phyloP scores from a whole-genome alignment of 2,113 vertebrate genomes.

The Tretioscincus oriximinensis region DNA sequence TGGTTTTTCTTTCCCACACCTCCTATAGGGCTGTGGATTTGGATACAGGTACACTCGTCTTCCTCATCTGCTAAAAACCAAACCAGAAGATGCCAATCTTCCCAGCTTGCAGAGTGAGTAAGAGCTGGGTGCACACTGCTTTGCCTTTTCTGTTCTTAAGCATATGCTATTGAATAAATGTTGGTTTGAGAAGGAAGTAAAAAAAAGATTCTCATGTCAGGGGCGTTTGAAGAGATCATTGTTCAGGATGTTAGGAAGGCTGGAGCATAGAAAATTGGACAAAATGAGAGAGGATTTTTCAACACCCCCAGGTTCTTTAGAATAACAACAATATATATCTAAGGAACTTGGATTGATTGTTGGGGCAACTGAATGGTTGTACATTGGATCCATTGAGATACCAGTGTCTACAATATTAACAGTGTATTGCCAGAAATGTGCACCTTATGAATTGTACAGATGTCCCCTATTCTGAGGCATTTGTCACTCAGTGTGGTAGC shows the following conservation, averaged over 20 bases:
- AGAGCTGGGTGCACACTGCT: not conserved
- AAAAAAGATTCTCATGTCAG: not conserved
- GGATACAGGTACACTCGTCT: conserved; percentile 97
- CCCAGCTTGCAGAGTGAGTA: conserved; percentile 96
- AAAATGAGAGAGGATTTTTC: not conserved
- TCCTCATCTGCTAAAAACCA: conserved; percentile 95
- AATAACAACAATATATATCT: not conserved
- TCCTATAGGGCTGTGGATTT: conserved; percentile 90
- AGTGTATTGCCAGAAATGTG: not conserved
- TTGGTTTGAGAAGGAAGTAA: not conserved
- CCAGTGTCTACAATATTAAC: not conserved
- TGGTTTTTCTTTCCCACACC: not conserved
- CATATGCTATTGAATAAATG: not conserved
- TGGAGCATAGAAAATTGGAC: not conserved
- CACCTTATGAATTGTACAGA: not conserved
- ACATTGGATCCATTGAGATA: not conserved
- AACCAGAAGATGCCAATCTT: conserved; percentile 93
- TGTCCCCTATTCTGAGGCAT: not conserved
- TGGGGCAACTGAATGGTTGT: not conserved
- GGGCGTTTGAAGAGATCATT: not conserved
- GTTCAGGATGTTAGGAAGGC: no score
- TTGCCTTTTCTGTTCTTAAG: not conserved
- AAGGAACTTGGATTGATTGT: not conserved
- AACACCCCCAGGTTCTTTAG: not conserved
- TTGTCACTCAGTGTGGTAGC: not conserved